Evolutionary conservation across 2,113 vertebrate genomes (phyloP), one percentile per base, ranked within the genome.

Genomic region (Cottus gobio): DNA sequence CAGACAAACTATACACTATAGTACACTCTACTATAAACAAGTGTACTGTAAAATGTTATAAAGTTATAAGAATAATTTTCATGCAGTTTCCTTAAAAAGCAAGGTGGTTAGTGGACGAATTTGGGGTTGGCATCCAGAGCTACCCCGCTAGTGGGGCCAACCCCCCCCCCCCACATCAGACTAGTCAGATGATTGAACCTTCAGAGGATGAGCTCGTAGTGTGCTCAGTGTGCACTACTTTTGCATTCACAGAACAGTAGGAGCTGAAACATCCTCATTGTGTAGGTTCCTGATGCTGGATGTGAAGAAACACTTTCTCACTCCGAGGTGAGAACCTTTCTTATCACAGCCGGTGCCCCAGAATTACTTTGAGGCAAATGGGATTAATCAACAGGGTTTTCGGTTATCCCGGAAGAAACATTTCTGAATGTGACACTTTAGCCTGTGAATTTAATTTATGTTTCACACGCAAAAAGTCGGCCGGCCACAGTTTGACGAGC

Each of bases 291-390:
- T 28, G n/a, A 8, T 67, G 42, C 26, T 37, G 15, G 9, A 31
- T 56, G 56, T 67, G 65, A 58, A 58, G 44, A 67, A 68, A 75
- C 60, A 78, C 37, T 22, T 63, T 24, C 24, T 65, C 36, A 5
- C 57, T 54, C 52, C 44, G 8, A 24, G 26, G 22, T 37, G 31
- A 64, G 34, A 48, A 46, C 16, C 3, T 66, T 71, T 67, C 30
- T 39, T 56, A 6, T 28, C 50, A 37, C 13, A 7, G 11, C 1
- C 28, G 15, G 50, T n/a, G 16, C 20, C 37, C 5, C 2, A 28
- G 31, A 62, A 42, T 42, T 69, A 39, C 13, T 28, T 62, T 15
- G 2, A 44, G 15, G 24, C 15, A 63, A 60, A 66, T 65, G 44
- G 26, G 26, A 82, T 70, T 69, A 56, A 74, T 50, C 2, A 56